phyloP scores from a whole-genome alignment of 2,888 invertebrate species.

The Chymomyza fuscimana region DNA sequence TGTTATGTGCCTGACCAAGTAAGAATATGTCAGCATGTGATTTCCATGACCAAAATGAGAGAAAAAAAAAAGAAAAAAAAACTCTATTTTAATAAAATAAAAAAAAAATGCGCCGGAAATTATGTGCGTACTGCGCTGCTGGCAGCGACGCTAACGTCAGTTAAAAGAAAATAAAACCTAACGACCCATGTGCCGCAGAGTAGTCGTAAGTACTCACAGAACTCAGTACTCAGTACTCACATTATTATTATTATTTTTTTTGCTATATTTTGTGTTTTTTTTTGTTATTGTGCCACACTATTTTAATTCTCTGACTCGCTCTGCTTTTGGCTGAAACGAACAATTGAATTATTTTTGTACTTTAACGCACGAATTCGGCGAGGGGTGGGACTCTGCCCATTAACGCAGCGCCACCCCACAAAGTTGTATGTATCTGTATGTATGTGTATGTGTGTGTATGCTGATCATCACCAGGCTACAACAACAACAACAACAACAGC shows the following conservation, averaged over 20 bases:
- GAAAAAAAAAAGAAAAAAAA: constrained; percentile 40
- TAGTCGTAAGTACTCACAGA: constrained; percentile 23
- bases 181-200: constrained; percentile 31
- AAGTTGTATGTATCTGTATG: neutral
- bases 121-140: constrained; percentile 57
- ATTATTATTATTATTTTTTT: constrained; percentile 45
- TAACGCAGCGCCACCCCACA: constrained; percentile 75
- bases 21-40: constrained; percentile 73
- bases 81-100: constrained; percentile 5
- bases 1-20: constrained; percentile 21
- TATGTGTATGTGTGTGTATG: too few species aligned
- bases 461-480: constrained; percentile 32
- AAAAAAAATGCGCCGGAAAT: constrained; percentile 61
- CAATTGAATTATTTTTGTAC: constrained; percentile 78
- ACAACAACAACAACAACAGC: constrained; percentile 9
- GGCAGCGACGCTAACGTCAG: constrained; percentile 5
- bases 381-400: constrained; percentile 74
- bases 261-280: constrained; percentile 42
- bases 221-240: constrained; percentile 47
- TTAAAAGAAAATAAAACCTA: constrained; percentile 41
- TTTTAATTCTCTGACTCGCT: constrained; percentile 63
- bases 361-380: constrained; percentile 52
- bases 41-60: constrained; percentile 38
- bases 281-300: constrained; percentile 55
- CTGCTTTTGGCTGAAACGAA: constrained; percentile 46